Base-by-base conservation (phyloP, 2,888 invertebrate genomes). In the Cheilosia soror region DNA sequence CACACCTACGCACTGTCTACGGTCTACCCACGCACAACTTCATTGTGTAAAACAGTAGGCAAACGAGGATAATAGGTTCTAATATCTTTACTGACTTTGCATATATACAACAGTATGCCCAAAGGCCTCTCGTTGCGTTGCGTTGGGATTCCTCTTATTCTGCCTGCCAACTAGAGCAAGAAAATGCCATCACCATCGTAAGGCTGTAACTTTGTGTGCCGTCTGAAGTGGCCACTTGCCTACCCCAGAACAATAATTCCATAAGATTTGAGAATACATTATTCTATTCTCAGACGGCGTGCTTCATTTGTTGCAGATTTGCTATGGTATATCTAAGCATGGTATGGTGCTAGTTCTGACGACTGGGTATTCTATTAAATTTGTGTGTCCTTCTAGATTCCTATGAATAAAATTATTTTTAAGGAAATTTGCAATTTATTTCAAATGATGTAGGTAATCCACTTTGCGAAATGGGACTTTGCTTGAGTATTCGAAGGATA, bases 31-130 rank as follows among this genome's bases (percentile, higher is more conserved):
- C 71, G 69, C 47, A 72, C 42, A 47, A 49, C 9, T 51, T 68
- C 57, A 60, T 49, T 66, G 77, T 77, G 72, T 57, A 68, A 72
- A 77, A 77, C 77, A 77, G 77, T 72, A 83, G 72, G 66, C 82
- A 83, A 83, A 37, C 57, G 77, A 83, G 66, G 82, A 83, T 83
- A 83, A 83, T 83, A 72, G 77, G 55, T 83, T 83, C 82, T 77
- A 66, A 77, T 77, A 60, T 72, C 65, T 65, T 71, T 53, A 58
- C 76, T 66, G 65, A 63, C 58, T 82, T 37, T 58, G 13, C 9
- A 25, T 25, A 15, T 13, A 58, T n/a, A 20, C 66, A 60, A 51
- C 40, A 60, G 29, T 37, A 37, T 4, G 11, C 37, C 37, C 65
- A 57, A 44, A 47, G 25, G 63, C 63, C 40, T 63, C 11, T 37